Conservation (phyloP, 2,888 invertebrate species). For the Catocala nupta region DNA sequence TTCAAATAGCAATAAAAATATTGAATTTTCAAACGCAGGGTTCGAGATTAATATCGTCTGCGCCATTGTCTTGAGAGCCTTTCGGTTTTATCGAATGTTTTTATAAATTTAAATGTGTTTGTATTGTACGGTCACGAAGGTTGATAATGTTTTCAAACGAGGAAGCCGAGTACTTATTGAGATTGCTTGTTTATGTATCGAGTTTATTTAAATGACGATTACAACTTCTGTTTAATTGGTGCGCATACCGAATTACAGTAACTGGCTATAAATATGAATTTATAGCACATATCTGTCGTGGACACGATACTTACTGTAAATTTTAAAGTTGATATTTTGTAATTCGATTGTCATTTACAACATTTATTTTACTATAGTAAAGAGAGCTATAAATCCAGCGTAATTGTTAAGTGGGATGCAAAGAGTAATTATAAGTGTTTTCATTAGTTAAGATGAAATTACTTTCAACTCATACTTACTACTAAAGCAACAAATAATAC, state of each 20-base stretch:
- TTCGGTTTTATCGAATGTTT: conserved; percentile 26
- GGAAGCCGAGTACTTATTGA: conserved; percentile 14
- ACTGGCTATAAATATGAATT: neutral
- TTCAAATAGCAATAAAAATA: conserved; percentile 66
- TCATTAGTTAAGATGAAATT: too few relatives aligned
- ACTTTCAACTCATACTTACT: too few relatives aligned
- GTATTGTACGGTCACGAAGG: conserved; percentile 21
- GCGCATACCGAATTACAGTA: conserved; percentile 26
- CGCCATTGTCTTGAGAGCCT: conserved; percentile 40
- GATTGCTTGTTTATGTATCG: conserved; percentile 17
- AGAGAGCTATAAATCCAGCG: too few relatives aligned
- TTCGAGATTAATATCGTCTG: conserved; percentile 53
- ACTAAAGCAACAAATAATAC: too few relatives aligned
- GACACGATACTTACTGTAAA: too few relatives aligned
- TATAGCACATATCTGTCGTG: too few relatives aligned
- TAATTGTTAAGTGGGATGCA: too few relatives aligned
- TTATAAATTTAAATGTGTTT: conserved; percentile 26
- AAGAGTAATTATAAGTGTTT: too few relatives aligned
- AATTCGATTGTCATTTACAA: too few relatives aligned
- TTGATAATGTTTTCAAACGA: conserved; percentile 19
- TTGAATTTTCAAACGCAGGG: conserved; percentile 58
- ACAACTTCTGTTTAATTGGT: conserved; percentile 25
- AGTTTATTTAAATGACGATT: conserved; percentile 19
- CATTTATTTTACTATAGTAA: too few relatives aligned
- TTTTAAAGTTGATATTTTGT: too few relatives aligned